phyloP scores from a whole-genome alignment of 2,888 invertebrate species.

The Pristionchus japonicus region DNA sequence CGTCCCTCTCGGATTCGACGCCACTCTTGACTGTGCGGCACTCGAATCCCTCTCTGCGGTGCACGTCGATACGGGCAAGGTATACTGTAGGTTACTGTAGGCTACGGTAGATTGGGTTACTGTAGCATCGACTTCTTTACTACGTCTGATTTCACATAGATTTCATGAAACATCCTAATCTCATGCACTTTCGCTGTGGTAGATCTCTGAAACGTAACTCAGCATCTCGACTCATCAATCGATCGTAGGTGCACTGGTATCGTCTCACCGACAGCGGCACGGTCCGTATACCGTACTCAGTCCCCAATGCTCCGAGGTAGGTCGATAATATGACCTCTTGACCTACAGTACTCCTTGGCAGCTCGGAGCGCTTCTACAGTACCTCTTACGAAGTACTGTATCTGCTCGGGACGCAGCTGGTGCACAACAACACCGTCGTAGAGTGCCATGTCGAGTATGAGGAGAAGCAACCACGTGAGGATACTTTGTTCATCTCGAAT shows the following conservation, averaged over 20 bases:
- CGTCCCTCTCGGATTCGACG: constrained; percentile 37
- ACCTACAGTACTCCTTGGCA: not conserved
- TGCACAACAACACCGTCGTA: constrained; percentile 32
- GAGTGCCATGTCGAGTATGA: constrained; percentile 19
- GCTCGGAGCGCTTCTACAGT: constrained; percentile 2
- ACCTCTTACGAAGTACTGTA: not conserved
- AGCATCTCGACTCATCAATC: not conserved
- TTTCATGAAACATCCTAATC: no score
- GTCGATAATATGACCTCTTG: not conserved
- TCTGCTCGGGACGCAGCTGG: not conserved
- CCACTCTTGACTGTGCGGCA: not conserved
- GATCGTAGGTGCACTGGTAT: constrained; percentile 25
- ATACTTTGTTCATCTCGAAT: no score
- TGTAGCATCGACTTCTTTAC: no score
- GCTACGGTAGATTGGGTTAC: not conserved
- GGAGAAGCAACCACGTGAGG: not conserved
- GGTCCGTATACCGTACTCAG: not conserved
- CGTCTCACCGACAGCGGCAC: not conserved
- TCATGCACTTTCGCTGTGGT: no score
- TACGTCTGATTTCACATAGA: no score
- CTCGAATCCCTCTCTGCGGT: not conserved
- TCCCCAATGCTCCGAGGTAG: not conserved
- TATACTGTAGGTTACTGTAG: not conserved
- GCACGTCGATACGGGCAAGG: not conserved
- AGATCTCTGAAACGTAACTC: no score